Percentiles rank a stretch among this genome's conserved stretches.
These are phyloP conservation scores for Petrolisthes manimaculis DNA, from an alignment of 2,888 invertebrate species.

Conservation along the genomic window DNA sequence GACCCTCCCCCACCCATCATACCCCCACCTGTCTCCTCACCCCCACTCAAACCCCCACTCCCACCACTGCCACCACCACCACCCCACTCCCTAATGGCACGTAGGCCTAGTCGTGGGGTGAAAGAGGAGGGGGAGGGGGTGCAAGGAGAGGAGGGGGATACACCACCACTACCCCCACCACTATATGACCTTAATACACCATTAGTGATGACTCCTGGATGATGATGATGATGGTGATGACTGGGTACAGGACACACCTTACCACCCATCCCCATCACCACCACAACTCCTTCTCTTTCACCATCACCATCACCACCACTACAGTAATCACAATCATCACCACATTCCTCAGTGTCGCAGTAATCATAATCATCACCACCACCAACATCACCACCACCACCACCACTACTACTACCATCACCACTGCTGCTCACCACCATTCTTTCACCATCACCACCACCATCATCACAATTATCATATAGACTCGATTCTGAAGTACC, in stretches of 20 bases:
- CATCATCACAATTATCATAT: neutral
- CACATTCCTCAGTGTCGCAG: constrained; percentile 42
- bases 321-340: constrained; percentile 59
- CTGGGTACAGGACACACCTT: constrained; percentile 20
- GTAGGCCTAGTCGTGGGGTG: constrained; percentile 45
- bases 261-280: no score
- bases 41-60: constrained; percentile 33
- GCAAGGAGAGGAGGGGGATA: no score
- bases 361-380: constrained; percentile 31
- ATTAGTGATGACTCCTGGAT: constrained; percentile 59
- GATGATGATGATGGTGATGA: no score
- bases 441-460: neutral
- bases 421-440: no score
- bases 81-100: constrained; percentile 53
- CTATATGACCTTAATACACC: constrained; percentile 52
- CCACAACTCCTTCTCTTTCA: no score
- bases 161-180: constrained; percentile 17
- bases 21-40: constrained; percentile 31
- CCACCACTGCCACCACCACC: neutral
- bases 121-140: no score
- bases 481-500: neutral
- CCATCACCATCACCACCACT: constrained; percentile 42
- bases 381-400: neutral
- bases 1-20: neutral
- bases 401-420: neutral